Evolutionary conservation across 1,140 invertebrate genomes (phyloP).

Genomic region (Anastrepha obliqua): DNA sequence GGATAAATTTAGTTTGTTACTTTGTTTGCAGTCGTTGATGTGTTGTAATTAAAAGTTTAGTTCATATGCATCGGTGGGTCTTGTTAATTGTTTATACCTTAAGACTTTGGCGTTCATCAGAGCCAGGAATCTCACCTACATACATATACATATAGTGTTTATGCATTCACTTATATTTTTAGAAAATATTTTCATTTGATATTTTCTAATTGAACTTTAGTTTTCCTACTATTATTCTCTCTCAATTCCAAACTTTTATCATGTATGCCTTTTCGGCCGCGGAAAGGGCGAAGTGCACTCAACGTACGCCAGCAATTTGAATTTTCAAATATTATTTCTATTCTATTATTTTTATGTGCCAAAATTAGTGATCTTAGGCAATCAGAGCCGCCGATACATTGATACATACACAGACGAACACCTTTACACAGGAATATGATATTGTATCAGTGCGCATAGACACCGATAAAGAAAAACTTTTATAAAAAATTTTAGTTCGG

Average conservation of each 20-base stretch:
- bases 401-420: background rate
- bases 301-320: background rate
- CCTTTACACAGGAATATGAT: background rate
- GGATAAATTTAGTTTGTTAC: background rate
- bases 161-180: too few species aligned
- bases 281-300: too few species aligned
- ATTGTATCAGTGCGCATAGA: constrained; percentile 10
- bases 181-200: too few species aligned
- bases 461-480: constrained; percentile 21
- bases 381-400: background rate
- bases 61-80: too few species aligned
- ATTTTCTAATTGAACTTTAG: too few species aligned
- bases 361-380: background rate
- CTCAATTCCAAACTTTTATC: too few species aligned
- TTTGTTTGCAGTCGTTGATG: background rate
- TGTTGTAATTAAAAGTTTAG: background rate
- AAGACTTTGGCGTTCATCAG: too few species aligned
- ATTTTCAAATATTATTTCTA: background rate
- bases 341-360: background rate
- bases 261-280: too few species aligned
- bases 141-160: too few species aligned
- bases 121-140: too few species aligned
- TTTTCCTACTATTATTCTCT: too few species aligned
- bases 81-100: too few species aligned
- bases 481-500: background rate